A percentile compares a stretch with the other conserved stretches of the same genome.
phyloP scores from a whole-genome alignment of 2,113 vertebrate species.

The Pyrgilauda ruficollis region DNA sequence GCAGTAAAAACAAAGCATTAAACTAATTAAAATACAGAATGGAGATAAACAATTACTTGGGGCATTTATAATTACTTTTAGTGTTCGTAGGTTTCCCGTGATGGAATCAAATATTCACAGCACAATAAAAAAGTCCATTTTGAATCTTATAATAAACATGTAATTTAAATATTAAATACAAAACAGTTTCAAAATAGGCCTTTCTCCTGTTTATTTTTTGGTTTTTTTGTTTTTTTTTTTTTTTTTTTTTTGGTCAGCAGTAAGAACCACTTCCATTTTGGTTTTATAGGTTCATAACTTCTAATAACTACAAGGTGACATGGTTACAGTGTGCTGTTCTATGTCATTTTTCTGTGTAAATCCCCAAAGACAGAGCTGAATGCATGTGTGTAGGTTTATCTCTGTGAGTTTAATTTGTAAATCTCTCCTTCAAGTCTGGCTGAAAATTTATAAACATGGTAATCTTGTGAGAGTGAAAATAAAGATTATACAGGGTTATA shows the following conservation, averaged over 20 bases:
- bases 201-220: neutral
- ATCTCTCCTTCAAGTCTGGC: neutral
- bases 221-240: neutral
- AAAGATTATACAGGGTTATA: neutral
- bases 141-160: neutral
- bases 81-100: neutral
- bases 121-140: neutral
- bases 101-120: neutral
- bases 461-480: neutral
- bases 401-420: neutral
- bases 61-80: neutral
- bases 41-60: neutral
- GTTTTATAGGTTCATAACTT: neutral
- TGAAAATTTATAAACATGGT: neutral
- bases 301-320: neutral
- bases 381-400: fast-evolving
- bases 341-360: neutral
- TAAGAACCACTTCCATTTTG: neutral
- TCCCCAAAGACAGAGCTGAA: neutral
- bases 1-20: neutral
- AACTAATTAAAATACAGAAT: neutral
- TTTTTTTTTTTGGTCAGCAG: neutral
- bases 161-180: neutral
- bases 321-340: neutral
- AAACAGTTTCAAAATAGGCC: neutral